These are phyloP conservation scores for Melikaiella ostensackeni DNA, from an alignment of 2,888 invertebrate species.

Conservation along the genomic window DNA sequence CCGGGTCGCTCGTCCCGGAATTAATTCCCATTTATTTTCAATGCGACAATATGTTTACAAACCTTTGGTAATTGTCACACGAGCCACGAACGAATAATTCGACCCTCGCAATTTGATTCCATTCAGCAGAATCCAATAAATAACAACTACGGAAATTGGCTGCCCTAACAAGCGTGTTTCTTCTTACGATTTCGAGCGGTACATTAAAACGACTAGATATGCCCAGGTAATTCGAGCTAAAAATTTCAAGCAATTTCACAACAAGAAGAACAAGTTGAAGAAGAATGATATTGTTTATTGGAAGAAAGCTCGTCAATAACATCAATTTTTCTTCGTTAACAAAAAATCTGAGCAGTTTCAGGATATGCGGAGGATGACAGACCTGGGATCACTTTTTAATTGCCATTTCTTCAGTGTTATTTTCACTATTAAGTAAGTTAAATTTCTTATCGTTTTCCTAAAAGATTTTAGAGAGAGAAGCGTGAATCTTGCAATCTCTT, in stretches of 20 bases:
- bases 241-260: neutral
- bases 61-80: slow-evolving; percentile 55
- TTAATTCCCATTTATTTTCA: slow-evolving; percentile 64
- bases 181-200: neutral
- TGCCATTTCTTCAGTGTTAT: no score
- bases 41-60: slow-evolving; percentile 59
- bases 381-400: no score
- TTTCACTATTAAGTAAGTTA: no score
- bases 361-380: no score
- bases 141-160: slow-evolving; percentile 13
- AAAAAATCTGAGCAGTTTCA: no score
- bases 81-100: slow-evolving; percentile 30
- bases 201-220: neutral
- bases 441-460: no score
- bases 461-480: no score
- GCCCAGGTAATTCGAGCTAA: neutral
- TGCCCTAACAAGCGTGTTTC: slow-evolving; percentile 39
- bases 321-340: no score
- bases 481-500: no score
- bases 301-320: no score
- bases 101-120: slow-evolving; percentile 40
- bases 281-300: neutral
- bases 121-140: slow-evolving; percentile 40
- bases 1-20: slow-evolving; percentile 51
- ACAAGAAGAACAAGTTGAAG: neutral